These are phyloP conservation scores for Phocides pigmalion DNA, from an alignment of 1,140 invertebrate genomes.

Conservation along the genomic window DNA sequence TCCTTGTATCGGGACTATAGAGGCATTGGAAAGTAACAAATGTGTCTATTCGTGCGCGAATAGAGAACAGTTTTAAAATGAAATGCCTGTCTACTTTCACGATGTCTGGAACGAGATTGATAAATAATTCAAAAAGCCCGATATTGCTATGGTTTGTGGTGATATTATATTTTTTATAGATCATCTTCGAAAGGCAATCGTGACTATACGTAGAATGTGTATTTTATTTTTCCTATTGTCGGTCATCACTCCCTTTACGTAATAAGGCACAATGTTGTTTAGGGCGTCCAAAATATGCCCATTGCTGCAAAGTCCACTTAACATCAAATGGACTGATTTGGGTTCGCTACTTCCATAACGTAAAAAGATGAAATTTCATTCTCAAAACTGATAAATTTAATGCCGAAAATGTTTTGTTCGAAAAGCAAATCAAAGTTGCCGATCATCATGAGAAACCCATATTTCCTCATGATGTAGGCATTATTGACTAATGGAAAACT, in stretches of 20 bases:
- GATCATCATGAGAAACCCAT: slow-evolving; percentile 11
- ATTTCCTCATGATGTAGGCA: slow-evolving; percentile 13
- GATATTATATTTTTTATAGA: slow-evolving; percentile 17
- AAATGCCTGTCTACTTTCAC: slow-evolving; percentile 48
- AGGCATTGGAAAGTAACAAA: slow-evolving; percentile 46
- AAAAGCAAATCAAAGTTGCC: slow-evolving; percentile 7
- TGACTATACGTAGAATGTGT: not conserved
- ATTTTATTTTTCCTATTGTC: too few species aligned
- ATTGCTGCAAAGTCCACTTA: not conserved
- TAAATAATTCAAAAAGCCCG: slow-evolving; percentile 44
- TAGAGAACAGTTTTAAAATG: slow-evolving; percentile 52
- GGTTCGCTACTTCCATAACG: not conserved
- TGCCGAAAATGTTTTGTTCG: not conserved
- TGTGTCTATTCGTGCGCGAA: slow-evolving; percentile 47
- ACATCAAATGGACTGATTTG: too few species aligned
- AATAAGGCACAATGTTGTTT: too few species aligned
- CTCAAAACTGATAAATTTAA: not conserved
- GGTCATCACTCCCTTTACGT: too few species aligned
- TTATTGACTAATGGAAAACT: slow-evolving; percentile 29
- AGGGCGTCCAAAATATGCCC: not conserved
- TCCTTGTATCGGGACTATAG: slow-evolving; percentile 47
- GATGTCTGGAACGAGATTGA: slow-evolving; percentile 40
- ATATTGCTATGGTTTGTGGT: slow-evolving; percentile 26
- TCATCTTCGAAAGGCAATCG: not conserved
- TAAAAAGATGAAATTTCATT: not conserved